Evolutionary conservation across 2,888 invertebrate species (phyloP).

Genomic region (Heliothis peltigera): DNA sequence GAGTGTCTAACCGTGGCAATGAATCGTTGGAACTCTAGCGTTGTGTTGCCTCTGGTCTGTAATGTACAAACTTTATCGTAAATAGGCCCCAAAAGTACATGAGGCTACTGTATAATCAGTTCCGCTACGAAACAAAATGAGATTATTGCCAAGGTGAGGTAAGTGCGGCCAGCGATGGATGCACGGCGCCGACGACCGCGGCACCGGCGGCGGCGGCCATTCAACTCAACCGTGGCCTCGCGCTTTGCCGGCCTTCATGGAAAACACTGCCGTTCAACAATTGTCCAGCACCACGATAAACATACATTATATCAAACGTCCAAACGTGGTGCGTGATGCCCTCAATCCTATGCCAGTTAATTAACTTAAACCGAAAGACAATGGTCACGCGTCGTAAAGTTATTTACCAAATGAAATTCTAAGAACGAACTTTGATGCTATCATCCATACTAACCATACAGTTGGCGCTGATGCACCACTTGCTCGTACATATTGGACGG

Average conservation of each 20-base stretch:
- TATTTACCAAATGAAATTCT: conserved; percentile 33
- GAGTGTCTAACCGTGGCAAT: conserved; percentile 10
- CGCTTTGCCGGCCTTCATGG: conserved; percentile 66
- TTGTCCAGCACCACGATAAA: conserved; percentile 33
- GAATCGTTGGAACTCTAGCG: conserved; percentile 12
- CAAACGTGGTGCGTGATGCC: conserved; percentile 2
- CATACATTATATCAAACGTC: conserved; percentile 22
- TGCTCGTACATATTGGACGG: conserved; percentile 23
- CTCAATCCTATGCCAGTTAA: conserved; percentile 25
- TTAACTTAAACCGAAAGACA: conserved; percentile 41
- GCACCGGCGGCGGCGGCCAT: conserved; percentile 79
- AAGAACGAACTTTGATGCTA: conserved; percentile 10
- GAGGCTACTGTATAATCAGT: conserved; percentile 73
- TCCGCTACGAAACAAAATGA: conserved; percentile 81
- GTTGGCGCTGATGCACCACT: conserved; percentile 18
- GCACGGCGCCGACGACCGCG: conserved; percentile 76
- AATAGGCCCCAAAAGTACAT: conserved; percentile 59
- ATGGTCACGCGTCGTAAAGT: conserved; percentile 51
- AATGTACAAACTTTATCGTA: conserved; percentile 40
- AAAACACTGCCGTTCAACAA: conserved; percentile 49
- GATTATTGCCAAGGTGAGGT: conserved; percentile 86
- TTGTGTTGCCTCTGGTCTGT: conserved; percentile 26
- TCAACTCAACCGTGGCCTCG: conserved; percentile 83
- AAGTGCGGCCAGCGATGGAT: conserved; percentile 78
- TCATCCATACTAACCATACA: conserved; percentile 23